Conservation (phyloP, 2,888 invertebrate species). For the Leptinotarsa peninsularis region DNA sequence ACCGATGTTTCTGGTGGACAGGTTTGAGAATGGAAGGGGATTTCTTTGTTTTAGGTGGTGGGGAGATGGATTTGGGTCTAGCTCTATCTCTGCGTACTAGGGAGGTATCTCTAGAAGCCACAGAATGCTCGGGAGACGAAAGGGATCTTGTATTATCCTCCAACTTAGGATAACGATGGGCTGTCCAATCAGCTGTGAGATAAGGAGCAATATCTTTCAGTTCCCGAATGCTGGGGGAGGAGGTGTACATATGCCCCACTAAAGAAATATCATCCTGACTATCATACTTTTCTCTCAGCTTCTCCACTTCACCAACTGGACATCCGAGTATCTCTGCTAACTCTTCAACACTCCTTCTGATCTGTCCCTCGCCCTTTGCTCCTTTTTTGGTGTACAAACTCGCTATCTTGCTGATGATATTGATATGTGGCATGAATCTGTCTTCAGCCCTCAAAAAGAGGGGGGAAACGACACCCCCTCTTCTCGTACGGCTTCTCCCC, state of each 20-base stretch:
- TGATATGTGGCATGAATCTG: slow-evolving; percentile 88
- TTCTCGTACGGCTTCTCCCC: slow-evolving; percentile 67
- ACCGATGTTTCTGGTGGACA: slow-evolving; percentile 50
- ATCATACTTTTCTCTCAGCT: slow-evolving; percentile 80
- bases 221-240: slow-evolving; percentile 83
- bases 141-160: slow-evolving; percentile 77
- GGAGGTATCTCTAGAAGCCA: slow-evolving; percentile 53
- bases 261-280: slow-evolving; percentile 71
- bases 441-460: slow-evolving; percentile 77
- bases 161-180: slow-evolving; percentile 80
- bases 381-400: slow-evolving; percentile 65
- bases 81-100: slow-evolving; percentile 65
- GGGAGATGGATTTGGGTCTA: slow-evolving; percentile 67
- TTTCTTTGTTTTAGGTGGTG: slow-evolving; percentile 65
- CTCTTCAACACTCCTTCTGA: slow-evolving; percentile 58
- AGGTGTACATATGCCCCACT: slow-evolving; percentile 83
- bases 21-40: slow-evolving; percentile 64
- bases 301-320: slow-evolving; percentile 78
- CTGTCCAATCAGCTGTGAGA: slow-evolving; percentile 82
- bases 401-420: slow-evolving; percentile 89
- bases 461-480: slow-evolving; percentile 71
- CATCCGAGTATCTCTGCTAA: slow-evolving; percentile 62
- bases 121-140: slow-evolving; percentile 67
- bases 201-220: slow-evolving; percentile 83
- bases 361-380: slow-evolving; percentile 49